Evolutionary conservation across 2,113 vertebrate species (phyloP), one percentile per base, ranked within the genome.

Genomic region (Saimiri boliviensis): DNA sequence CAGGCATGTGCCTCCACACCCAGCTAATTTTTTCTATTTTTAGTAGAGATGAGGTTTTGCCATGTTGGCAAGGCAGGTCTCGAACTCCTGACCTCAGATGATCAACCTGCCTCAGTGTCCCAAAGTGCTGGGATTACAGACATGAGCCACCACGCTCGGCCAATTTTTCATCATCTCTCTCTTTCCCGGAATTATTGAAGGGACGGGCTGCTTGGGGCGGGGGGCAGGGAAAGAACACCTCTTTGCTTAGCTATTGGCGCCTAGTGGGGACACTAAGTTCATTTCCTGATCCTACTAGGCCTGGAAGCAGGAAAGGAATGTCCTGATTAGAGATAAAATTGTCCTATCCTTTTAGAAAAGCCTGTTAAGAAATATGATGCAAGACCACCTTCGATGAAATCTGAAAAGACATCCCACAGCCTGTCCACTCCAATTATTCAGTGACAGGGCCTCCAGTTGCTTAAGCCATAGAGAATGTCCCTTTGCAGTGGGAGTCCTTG

Each of bases 361-460:
- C 47, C 52, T 10, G 27, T 12, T 20, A 6, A 32, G 86, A 49
- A 49, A 27, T 3, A 1, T 1, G 54, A 42, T 0, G 2, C 47
- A 56, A 82, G 32, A 16, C 37, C 21, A 23, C 47, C 84, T 63
- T 21, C 16, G 27, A 52, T 80, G 60, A 35, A 56, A 84, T 9
- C 49, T 13, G 54, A 70, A 84, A 23, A 32, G 68, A 42, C 47
- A 32, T 16, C 35, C 60, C 30, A 35, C 2, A 6, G n/a, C 42
- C 32, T 3, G 23, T 56, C 32, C 40, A 17, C 45, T 25, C 45
- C 90, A 49, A 1, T 40, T 35, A 49, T 30, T 66, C 70, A 45
- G 35, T 1, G 16, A 37, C 9, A 0, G 25, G 8, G 4, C 23
- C 27, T n/a, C 77, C 20, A 8, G 6, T 7, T 5, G 4, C 30